These are phyloP conservation scores for Periophthalmodon schlosseri DNA, from an alignment of 2,113 vertebrate genomes.

Conservation along the genomic window DNA sequence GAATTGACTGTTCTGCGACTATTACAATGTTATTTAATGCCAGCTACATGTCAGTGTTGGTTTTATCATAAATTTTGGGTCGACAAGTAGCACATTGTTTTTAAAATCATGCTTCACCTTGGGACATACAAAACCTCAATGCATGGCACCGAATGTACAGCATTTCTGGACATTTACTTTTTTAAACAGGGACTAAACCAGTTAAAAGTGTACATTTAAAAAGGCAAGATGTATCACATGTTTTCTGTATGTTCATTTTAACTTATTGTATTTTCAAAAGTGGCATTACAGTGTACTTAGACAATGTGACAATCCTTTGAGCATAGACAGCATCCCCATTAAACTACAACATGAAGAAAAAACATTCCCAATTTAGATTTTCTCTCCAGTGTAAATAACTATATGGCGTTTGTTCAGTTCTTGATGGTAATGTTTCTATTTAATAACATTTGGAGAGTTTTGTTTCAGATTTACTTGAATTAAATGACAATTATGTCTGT, in stretches of 20 bases:
- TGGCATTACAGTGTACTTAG: constrained; percentile 32
- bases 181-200: constrained; percentile 7
- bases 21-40: background rate
- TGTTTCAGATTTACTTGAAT: constrained; percentile 63
- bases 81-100: background rate
- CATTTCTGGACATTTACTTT: background rate
- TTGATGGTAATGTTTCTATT: constrained; percentile 49
- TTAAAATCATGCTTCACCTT: background rate
- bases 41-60: background rate
- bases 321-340: constrained; percentile 18
- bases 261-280: constrained; percentile 16
- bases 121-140: constrained; percentile 27
- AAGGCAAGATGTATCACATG: constrained; percentile 16
- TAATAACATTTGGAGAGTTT: constrained; percentile 30
- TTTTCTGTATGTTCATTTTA: background rate
- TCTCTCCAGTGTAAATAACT: constrained; percentile 42
- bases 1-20: background rate
- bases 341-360: constrained; percentile 36
- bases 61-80: constrained; percentile 23
- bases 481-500: constrained; percentile 60
- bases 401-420: constrained; percentile 53
- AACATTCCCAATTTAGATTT: constrained; percentile 50
- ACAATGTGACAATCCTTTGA: constrained; percentile 59
- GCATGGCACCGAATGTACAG: constrained; percentile 48
- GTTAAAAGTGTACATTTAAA: constrained; percentile 20